Base-by-base conservation (phyloP, 2,113 vertebrate species). In the Gymnarchus niloticus region DNA sequence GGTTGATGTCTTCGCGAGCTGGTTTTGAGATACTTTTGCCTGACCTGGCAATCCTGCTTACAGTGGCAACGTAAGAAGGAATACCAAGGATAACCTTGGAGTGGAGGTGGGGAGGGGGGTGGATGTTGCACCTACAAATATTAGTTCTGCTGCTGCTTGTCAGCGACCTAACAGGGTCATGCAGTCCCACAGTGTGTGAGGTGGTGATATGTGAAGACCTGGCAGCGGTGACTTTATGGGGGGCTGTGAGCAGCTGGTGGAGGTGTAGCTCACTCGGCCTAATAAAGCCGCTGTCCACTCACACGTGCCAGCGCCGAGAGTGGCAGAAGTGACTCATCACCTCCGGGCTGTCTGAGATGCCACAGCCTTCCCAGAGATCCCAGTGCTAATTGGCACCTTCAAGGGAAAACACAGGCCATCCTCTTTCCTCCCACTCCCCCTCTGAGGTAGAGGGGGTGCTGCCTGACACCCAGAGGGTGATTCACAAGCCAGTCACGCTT, bases 351-450 rank as follows among this genome's bases (percentile, higher is more conserved):
- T 37, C 8, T 5, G 49, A 81, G 78, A 49, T 12, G 4, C 46
- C 2, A 10, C 52, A 7, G n/a, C 41, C 57, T 84, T 84, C 56
- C 65, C 83, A 84, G 44, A 78, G 76, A 78, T 84, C 83, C n/a
- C 56, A 19, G 83, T 21, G 44, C 83, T 84, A 84, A 84, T 65
- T 69, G 83, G 83, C 57, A 84, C 83, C 83, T 69, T 84, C 83
- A 69, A 57, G 46, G 77, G 77, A 80, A 80, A 49, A 80, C 77
- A 49, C 77, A 65, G 48, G 59, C 9, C 37, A 41, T 28, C 69
- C 82, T 4, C 56, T 56, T 51, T 56, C 52, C 54, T 1, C 37
- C 52, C 41, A 44, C 56, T 37, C 82, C 9, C 23, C 59, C 25
- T 6, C 46, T 7, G n/a, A 41, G 25, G 51, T 23, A 48, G 2